Base-by-base conservation (phyloP, 1,140 invertebrate genomes). In the Dreissena rostriformis region DNA sequence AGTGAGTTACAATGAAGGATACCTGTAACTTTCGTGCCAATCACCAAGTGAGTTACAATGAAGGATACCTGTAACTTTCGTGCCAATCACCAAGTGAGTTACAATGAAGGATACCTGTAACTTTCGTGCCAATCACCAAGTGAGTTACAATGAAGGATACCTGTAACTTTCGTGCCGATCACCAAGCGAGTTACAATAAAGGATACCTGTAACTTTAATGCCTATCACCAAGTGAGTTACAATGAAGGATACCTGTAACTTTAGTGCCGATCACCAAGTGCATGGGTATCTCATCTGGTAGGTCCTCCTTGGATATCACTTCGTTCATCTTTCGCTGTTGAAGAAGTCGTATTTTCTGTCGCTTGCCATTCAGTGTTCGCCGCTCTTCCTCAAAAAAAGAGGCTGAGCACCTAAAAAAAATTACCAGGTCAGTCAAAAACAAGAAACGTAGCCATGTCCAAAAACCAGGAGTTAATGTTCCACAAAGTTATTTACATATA, bases 331-430 rank as follows among this genome's bases (percentile, higher is more conserved):
- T 99, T 76, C 98, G 95, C 89, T 99, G 98, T 91, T 99, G 99
- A 67, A 99, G 94, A 89, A 97, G 96, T 80, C 98, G 95, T 88
- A 99, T 99, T 90, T 99, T 97, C 88, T 97, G 96, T 65, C 98
- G 94, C 94, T 98, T 98, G 53, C 96, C 95, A 85, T 98, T 97
- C 57, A 99, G 93, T 87, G 98, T 97, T 85, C 95, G 95, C 68
- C 98, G 94, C 94, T 99, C 99, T 94, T 99, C 98, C 86, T 96
- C 96, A 94, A 99, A 99, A 93, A 99, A 99, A 4, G 98, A 97
- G 88, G 95, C 88, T 0, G 94, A 95, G 91, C 94, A 95, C 82
- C 94, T 93, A 84, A 24, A 71, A 79, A 70, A 39, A 39, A 39
- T 39, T 39, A 39, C 39, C 2, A 39, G 39, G 39, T 57, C 7